Evolutionary conservation across 2,888 invertebrate species (phyloP), one percentile per base, ranked within the genome.

Genomic region (Ophion ventricosus): DNA sequence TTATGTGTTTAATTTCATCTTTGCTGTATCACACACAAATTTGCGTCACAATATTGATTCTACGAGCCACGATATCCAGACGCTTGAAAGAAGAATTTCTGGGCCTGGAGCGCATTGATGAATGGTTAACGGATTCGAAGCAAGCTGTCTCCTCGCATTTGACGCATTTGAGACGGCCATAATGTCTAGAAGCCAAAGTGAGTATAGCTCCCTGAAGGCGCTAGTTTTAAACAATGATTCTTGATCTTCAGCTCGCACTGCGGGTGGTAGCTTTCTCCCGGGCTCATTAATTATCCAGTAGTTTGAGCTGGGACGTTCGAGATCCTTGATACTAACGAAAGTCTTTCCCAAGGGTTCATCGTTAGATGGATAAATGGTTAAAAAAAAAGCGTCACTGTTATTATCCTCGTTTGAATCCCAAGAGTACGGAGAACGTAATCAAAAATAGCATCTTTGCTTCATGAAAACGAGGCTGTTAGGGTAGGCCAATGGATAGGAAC

Each of bases 281-380:
- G 40, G 61, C 81, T 86, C 86, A 85, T 87, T 86, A 87, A 85
- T 87, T 86, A 86, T 85, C 80, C 54, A 54, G 69, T 64, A 69
- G 61, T 77, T 67, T 35, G 43, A 83, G 67, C 66, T 80, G 40
- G 23, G 17, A 35, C 72, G 43, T 43, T 14, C 59, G n/a, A 57
- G 67, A 59, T 61, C 40, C 70, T 40, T n/a, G 64, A 64, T 63
- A 63, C 67, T 54, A 43, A 76, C 57, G 79, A 76, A 76, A 80
- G 59, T 76, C 72, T 76, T 70, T 79, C 78, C 69, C 56, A 40
- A 66, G 75, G 43, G 43, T 49, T 43, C 66, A 56, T 57, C 57
- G 64, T 64, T 43, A 20, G 26, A 69, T n/a, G 10, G n/a, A 35
- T 17, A 25, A 57, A 11, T 64, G 64, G 23, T 73, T n/a, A 56